These are phyloP conservation scores for Porites rus DNA, from an alignment of 92 coral and sea anemone species.

Conservation along the genomic window DNA sequence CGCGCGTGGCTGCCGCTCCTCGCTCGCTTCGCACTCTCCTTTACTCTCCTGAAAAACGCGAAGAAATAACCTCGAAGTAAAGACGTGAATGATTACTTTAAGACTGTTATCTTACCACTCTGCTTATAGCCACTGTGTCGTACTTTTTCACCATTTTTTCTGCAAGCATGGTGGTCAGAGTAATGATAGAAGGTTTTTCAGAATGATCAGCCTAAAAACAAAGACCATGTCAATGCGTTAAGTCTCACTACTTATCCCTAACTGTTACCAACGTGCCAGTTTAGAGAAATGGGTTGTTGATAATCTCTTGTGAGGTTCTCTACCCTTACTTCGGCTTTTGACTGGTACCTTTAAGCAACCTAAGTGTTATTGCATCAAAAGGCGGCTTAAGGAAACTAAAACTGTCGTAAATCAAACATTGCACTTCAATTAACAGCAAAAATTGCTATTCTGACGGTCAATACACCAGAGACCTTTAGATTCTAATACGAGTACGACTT, in stretches of 20 bases:
- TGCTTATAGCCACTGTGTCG: conserved; percentile 87
- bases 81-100: too few species aligned
- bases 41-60: too few species aligned
- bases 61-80: too few species aligned
- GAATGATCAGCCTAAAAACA: conserved; percentile 91
- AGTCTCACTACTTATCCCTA: not conserved
- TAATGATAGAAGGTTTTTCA: conserved; percentile 92
- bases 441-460: too few species aligned
- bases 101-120: conserved; percentile 60
- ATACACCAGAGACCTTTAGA: too few species aligned
- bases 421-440: not conserved
- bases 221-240: not conserved
- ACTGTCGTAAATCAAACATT: too few species aligned
- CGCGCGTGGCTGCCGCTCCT: too few species aligned
- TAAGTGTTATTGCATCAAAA: too few species aligned
- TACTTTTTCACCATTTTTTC: conserved; percentile 91
- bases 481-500: too few species aligned
- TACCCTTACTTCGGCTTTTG: not conserved
- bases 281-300: not conserved
- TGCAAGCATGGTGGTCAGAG: conserved; percentile 72
- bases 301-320: too few species aligned
- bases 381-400: too few species aligned
- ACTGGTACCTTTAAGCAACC: not conserved
- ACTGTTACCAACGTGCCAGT: not conserved
- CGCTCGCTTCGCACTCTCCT: too few species aligned